Conservation (phyloP, 2,797 vertebrate genomes). For the Masticophis lateralis region DNA sequence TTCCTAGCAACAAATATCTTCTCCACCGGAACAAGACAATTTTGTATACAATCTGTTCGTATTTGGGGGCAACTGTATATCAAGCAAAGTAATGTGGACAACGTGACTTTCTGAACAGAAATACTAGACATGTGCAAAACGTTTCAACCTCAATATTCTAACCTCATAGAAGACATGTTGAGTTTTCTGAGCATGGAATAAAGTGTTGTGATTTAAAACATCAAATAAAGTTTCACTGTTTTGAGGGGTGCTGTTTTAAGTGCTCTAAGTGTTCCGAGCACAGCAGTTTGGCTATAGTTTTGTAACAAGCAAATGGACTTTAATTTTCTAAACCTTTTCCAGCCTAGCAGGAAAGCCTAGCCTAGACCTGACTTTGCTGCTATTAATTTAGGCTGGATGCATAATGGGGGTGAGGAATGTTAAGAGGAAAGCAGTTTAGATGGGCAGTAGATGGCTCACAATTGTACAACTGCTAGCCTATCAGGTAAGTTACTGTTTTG, state of each 20-base stretch:
- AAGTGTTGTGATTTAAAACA: background rate
- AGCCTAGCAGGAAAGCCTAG: background rate
- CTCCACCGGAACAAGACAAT: slow-evolving; percentile 50
- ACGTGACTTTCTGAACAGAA: background rate
- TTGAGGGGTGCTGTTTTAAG: background rate
- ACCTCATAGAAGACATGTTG: background rate
- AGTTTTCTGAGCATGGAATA: background rate
- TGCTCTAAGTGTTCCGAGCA: background rate
- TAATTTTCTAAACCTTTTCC: background rate
- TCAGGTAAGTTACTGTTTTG: background rate
- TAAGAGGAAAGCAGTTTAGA: background rate
- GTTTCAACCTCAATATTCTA: background rate
- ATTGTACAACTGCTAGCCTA: background rate
- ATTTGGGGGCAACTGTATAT: slow-evolving; percentile 47
- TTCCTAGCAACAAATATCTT: slow-evolving; percentile 69
- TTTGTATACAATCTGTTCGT: slow-evolving; percentile 54
- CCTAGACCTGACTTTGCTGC: background rate
- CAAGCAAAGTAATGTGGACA: slow-evolving; percentile 39
- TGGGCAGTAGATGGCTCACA: background rate
- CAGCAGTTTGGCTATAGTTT: background rate
- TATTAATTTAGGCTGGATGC: background rate
- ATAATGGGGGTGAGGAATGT: background rate
- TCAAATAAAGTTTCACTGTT: background rate
- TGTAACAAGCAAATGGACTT: background rate
- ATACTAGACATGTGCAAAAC: background rate